Evolutionary conservation across 2,113 vertebrate species (phyloP).

Genomic region (Synchiropus splendidus): DNA sequence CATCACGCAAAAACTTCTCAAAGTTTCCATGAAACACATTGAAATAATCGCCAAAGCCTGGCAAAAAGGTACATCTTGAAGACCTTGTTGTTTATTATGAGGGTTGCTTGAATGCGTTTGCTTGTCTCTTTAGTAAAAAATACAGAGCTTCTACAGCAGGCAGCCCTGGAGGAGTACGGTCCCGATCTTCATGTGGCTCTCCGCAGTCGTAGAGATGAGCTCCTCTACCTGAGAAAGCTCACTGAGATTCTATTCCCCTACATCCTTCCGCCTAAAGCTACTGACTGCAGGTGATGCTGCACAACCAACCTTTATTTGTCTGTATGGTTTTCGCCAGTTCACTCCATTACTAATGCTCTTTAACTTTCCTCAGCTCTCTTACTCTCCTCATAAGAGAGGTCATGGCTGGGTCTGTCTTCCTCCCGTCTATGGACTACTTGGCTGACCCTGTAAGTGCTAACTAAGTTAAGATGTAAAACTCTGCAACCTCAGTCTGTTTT

Average conservation of each 20-base stretch:
- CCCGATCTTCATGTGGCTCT: conserved; percentile 89
- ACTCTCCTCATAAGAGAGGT: conserved; percentile 90
- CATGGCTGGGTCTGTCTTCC: conserved; percentile 91
- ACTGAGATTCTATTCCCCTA: conserved; percentile 92
- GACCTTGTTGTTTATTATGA: background rate
- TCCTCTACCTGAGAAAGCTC: conserved; percentile 90
- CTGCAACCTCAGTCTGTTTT: no score
- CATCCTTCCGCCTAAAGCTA: conserved; percentile 87
- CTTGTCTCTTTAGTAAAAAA: conserved; percentile 72
- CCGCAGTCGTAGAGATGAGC: conserved; percentile 89
- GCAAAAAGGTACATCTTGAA: conserved; percentile 78
- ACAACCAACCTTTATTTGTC: background rate
- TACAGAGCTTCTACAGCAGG: conserved; percentile 83
- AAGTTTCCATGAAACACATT: conserved; percentile 94
- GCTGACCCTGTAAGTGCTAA: conserved; percentile 86
- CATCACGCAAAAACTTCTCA: conserved; percentile 86
- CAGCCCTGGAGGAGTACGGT: conserved; percentile 89
- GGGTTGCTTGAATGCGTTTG: background rate
- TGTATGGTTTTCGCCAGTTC: background rate
- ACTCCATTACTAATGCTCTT: conserved; percentile 5
- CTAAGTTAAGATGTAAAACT: no score
- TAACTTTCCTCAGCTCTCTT: conserved; percentile 72
- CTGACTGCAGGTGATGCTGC: conserved; percentile 81
- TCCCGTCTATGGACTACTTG: conserved; percentile 94
- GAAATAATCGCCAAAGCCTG: conserved; percentile 92